phyloP scores from a whole-genome alignment of 23 tunicate species.

The Phallusia fumigata region DNA sequence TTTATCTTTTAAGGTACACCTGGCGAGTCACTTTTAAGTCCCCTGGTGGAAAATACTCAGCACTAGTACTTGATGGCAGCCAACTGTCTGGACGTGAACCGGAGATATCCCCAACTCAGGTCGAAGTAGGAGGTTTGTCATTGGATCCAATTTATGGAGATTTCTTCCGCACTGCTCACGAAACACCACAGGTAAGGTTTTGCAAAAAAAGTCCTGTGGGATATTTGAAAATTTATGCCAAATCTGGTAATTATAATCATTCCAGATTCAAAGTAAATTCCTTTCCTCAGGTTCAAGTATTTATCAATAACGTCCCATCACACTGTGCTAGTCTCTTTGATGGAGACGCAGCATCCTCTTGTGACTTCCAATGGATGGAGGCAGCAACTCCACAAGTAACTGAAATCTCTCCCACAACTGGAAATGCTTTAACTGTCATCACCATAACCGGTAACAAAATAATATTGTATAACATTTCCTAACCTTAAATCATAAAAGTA shows the following conservation, averaged over 20 bases:
- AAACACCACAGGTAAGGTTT: conserved; percentile 64
- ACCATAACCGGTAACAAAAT: conserved; percentile 20
- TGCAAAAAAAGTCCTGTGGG: background rate
- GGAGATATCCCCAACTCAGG: background rate
- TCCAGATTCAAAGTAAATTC: background rate
- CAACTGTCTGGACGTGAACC: conserved; percentile 19
- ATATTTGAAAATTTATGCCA: background rate
- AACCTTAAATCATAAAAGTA: background rate
- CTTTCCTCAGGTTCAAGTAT: conserved; percentile 64
- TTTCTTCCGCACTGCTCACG: conserved; percentile 72
- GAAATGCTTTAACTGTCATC: conserved; percentile 11
- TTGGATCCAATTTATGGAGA: conserved; percentile 73
- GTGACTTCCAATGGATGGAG: conserved; percentile 55
- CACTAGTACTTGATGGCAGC: conserved; percentile 4
- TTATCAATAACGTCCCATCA: conserved; percentile 62
- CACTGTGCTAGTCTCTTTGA: conserved; percentile 44
- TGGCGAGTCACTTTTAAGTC: conserved; percentile 47
- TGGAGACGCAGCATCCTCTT: conserved; percentile 20
- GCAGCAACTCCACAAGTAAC: conserved; percentile 63
- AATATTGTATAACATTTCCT: background rate
- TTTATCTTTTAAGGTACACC: conserved; percentile 31
- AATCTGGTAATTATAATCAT: no score
- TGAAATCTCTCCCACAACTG: conserved; percentile 23
- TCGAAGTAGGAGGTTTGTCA: conserved; percentile 30
- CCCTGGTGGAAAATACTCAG: conserved; percentile 68